Percentiles rank a stretch among this genome's conserved stretches.
Conservation (phyloP, 37 sponge, comb jelly and placozoan genomes). For the Ianthella basta region DNA sequence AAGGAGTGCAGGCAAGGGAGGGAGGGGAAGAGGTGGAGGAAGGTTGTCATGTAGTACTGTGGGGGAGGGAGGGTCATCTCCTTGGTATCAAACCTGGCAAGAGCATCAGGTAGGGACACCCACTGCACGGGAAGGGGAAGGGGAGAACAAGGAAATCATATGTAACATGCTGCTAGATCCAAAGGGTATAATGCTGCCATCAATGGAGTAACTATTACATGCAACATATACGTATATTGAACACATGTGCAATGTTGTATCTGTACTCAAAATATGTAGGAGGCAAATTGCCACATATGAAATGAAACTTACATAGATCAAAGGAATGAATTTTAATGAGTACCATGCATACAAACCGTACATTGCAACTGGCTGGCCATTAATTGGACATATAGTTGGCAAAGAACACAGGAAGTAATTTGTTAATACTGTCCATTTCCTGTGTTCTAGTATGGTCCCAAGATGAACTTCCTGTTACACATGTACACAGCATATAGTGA, state of each 20-base stretch:
- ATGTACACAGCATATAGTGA: too few species aligned
- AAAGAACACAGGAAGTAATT: too few species aligned
- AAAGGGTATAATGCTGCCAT: background rate
- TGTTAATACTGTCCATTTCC: too few species aligned
- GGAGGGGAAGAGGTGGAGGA: slow-evolving; percentile 3
- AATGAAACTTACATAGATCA: background rate
- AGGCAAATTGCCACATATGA: background rate
- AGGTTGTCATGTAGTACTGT: slow-evolving; percentile 50
- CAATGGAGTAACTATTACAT: too few species aligned
- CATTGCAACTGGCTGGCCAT: too few species aligned
- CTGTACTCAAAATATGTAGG: background rate
- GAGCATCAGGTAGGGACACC: slow-evolving; percentile 14
- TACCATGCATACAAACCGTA: too few species aligned
- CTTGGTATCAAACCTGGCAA: background rate
- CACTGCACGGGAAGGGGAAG: slow-evolving; percentile 50
- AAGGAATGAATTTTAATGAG: too few species aligned
- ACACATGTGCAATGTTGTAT: background rate
- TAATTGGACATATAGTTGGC: too few species aligned
- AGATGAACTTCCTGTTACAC: too few species aligned
- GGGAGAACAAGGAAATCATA: background rate
- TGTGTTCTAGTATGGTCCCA: too few species aligned
- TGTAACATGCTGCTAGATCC: background rate
- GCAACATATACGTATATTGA: too few species aligned
- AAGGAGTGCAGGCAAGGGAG: slow-evolving; percentile 48
- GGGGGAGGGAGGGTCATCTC: slow-evolving; percentile 54